phyloP scores from a whole-genome alignment of 2,113 vertebrate species.

The Sphyrna mokarran region DNA sequence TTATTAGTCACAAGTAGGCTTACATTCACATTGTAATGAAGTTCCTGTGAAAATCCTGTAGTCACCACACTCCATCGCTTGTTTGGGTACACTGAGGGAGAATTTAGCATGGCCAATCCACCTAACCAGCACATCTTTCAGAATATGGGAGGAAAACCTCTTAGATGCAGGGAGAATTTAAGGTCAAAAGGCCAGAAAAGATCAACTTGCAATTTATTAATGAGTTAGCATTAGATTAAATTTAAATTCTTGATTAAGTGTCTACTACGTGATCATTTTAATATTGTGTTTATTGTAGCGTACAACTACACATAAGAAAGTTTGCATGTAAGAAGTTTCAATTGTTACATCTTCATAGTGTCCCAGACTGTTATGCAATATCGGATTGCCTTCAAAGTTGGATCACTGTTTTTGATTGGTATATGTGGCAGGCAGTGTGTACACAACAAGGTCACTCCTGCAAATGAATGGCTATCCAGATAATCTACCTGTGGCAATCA shows the following conservation, averaged over 20 bases:
- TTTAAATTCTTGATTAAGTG: neutral
- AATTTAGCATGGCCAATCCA: too few species aligned
- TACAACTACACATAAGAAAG: neutral
- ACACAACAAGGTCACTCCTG: neutral
- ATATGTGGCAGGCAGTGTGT: neutral
- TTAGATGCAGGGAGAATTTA: neutral
- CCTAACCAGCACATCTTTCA: too few species aligned
- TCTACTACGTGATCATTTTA: neutral
- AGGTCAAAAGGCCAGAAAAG: neutral
- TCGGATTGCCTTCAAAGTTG: neutral
- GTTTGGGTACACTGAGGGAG: too few species aligned
- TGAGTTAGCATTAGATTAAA: neutral
- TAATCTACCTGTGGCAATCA: neutral
- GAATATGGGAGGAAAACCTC: too few species aligned
- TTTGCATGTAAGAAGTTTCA: neutral
- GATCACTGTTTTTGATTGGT: neutral
- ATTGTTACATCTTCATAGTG: neutral
- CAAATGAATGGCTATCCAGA: neutral
- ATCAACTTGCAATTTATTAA: neutral
- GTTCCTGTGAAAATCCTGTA: too few species aligned
- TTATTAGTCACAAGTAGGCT: too few species aligned
- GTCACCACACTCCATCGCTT: too few species aligned
- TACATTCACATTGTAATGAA: too few species aligned
- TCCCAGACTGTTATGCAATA: neutral
- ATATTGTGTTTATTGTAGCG: neutral